phyloP scores from a whole-genome alignment of 2,888 invertebrate genomes.

The Acleris laterana region DNA sequence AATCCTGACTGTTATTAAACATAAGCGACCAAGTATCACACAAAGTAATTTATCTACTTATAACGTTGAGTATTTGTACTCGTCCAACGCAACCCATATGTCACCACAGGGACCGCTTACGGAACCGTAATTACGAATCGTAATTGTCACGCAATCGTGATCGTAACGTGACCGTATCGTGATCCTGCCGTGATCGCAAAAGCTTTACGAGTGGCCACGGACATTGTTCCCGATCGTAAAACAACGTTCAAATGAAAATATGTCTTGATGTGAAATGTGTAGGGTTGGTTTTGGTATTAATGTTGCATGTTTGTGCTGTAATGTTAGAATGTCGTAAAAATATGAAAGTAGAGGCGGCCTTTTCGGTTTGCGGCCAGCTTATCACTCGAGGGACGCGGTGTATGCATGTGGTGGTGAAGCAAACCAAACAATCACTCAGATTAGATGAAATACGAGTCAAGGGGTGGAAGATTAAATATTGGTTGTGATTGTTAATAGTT shows the following conservation, averaged over 20 bases:
- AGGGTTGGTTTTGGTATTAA: constrained; percentile 1
- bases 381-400: too few species aligned
- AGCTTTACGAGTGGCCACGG: constrained; percentile 14
- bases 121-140: constrained; percentile 2
- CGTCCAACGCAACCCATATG: too few species aligned
- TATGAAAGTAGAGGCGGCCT: constrained; percentile 9
- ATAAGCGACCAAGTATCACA: too few species aligned
- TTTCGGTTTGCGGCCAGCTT: neutral
- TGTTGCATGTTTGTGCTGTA: constrained; percentile 1
- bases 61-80: too few species aligned
- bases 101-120: constrained; percentile 5
- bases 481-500: too few species aligned
- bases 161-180: neutral
- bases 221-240: constrained; percentile 23
- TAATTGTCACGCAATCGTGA: constrained; percentile 8
- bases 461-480: too few species aligned
- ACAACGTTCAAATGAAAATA: constrained; percentile 11
- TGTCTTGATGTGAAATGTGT: constrained; percentile 1
- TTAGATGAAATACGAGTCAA: too few species aligned
- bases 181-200: neutral
- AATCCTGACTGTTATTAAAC: too few species aligned
- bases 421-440: too few species aligned
- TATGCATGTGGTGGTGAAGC: too few species aligned
- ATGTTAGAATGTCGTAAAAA: constrained; percentile 29
- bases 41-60: too few species aligned